phyloP scores from a whole-genome alignment of 2,113 vertebrate genomes.

The Myotis brandtii region DNA sequence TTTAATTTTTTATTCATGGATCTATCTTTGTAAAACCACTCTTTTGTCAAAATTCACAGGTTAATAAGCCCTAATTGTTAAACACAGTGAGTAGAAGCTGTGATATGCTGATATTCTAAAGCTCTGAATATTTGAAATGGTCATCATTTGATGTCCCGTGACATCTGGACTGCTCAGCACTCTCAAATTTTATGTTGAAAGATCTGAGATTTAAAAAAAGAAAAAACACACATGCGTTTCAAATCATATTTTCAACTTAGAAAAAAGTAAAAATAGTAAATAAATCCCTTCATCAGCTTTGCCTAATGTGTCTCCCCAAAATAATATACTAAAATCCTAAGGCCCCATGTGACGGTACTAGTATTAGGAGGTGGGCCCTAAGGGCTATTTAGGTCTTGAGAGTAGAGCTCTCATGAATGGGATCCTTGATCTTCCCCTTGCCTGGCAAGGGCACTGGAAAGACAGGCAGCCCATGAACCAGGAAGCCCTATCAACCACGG shows the following conservation, averaged over 20 bases:
- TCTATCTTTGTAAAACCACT: slow-evolving; percentile 66
- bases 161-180: neutral
- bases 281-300: neutral
- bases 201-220: neutral
- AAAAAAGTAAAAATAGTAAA: slow-evolving; percentile 15
- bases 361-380: neutral
- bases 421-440: neutral
- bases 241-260: neutral
- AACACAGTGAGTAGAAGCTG: neutral
- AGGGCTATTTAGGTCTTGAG: neutral
- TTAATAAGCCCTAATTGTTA: slow-evolving; percentile 71
- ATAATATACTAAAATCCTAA: neutral
- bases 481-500: neutral
- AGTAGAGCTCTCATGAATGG: neutral
- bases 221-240: neutral
- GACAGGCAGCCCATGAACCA: neutral
- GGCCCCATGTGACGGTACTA: neutral
- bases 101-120: slow-evolving; percentile 1
- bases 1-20: slow-evolving; percentile 62
- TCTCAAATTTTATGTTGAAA: slow-evolving; percentile 43
- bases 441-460: neutral
- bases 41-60: slow-evolving; percentile 58
- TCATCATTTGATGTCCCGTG: slow-evolving; percentile 12
- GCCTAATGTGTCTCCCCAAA: neutral
- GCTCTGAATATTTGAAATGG: slow-evolving; percentile 35